Evolutionary conservation across 1,140 invertebrate species (phyloP).

Genomic region (Ostrea denselamellosa): DNA sequence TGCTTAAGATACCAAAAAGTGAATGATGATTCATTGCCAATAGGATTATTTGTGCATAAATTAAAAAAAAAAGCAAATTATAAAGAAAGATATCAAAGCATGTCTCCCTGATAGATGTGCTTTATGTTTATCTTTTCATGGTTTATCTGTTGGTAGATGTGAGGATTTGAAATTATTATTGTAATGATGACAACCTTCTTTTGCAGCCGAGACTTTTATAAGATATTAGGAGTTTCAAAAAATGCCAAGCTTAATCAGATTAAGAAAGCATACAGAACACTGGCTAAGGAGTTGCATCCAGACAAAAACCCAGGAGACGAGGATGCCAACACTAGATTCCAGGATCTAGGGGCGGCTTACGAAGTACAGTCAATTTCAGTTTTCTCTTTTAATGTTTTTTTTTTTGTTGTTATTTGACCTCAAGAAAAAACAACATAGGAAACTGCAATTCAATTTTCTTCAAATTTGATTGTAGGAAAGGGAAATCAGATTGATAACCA

Average conservation of each 20-base stretch:
- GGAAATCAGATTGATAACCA: neutral
- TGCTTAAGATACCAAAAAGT: too few species aligned
- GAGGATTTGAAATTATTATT: neutral
- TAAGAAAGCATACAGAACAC: conserved; percentile 96
- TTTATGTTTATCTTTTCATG: conserved; percentile 26
- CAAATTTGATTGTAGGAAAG: neutral
- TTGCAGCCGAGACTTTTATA: conserved; percentile 95
- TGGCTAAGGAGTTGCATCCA: conserved; percentile 98
- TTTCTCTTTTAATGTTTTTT: neutral
- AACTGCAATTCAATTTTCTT: too few species aligned
- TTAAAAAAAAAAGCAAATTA: too few species aligned
- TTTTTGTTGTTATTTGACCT: neutral
- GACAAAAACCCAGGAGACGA: conserved; percentile 98
- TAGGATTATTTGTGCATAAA: too few species aligned
- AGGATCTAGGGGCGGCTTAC: conserved; percentile 97
- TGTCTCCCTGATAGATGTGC: neutral
- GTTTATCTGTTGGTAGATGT: neutral
- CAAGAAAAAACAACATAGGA: too few species aligned
- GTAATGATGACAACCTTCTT: neutral
- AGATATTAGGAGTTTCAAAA: conserved; percentile 91
- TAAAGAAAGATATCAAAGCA: too few species aligned
- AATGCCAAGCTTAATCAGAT: conserved; percentile 95
- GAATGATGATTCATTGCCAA: too few species aligned
- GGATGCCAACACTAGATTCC: conserved; percentile 94
- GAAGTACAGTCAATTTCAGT: conserved; percentile 81